These are phyloP conservation scores for Brachionus manjavacas DNA, from an alignment of 1,140 invertebrate genomes.

Conservation along the genomic window DNA sequence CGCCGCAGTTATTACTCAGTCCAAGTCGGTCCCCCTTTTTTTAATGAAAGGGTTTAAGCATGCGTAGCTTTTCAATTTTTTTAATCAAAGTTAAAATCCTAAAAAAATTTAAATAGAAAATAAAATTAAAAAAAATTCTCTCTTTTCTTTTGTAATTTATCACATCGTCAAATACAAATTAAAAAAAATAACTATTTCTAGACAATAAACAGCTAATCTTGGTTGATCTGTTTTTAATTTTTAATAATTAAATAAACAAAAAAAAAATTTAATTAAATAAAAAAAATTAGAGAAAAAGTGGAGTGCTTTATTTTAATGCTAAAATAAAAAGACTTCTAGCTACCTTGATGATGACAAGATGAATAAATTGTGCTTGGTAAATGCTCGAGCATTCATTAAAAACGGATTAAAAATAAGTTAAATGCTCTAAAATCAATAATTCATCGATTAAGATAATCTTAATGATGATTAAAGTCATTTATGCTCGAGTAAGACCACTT, in stretches of 20 bases:
- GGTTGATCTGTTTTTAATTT: background rate
- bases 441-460: conserved; percentile 27
- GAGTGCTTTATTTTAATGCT: background rate
- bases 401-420: background rate
- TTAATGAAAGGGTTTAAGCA: too few relatives aligned
- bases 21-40: too few relatives aligned
- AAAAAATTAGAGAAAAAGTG: too few relatives aligned
- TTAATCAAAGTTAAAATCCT: background rate
- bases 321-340: background rate
- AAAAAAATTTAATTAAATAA: background rate
- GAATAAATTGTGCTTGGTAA: background rate
- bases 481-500: background rate
- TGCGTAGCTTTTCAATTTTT: too few relatives aligned
- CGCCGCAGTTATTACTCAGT: too few relatives aligned
- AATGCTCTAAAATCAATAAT: background rate
- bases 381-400: conserved; percentile 18
- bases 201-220: background rate
- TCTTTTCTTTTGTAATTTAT: too few relatives aligned
- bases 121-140: background rate
- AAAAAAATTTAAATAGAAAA: background rate
- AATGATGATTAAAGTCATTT: conserved; percentile 17
- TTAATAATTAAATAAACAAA: background rate
- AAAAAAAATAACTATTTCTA: background rate
- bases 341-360: background rate
- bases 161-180: too few relatives aligned